Evolutionary conservation across 2,888 invertebrate species (phyloP).

Genomic region (Aphrophora alni): DNA sequence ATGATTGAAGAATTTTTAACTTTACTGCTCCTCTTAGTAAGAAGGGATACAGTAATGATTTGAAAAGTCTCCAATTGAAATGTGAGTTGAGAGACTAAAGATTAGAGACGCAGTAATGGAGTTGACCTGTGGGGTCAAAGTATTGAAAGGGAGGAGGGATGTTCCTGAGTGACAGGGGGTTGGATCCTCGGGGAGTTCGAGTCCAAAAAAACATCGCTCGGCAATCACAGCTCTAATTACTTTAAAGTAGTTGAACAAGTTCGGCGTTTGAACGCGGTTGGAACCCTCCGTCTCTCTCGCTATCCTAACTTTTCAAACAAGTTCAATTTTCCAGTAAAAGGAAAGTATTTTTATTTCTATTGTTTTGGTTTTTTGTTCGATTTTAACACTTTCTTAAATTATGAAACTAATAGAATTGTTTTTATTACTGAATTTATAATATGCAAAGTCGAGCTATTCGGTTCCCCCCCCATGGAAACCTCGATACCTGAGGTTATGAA

Average conservation of each 20-base stretch:
- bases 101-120: slow-evolving; percentile 1
- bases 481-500: no score
- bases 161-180: slow-evolving; percentile 1
- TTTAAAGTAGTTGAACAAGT: slow-evolving; percentile 32
- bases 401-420: no score
- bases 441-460: no score
- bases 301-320: not conserved
- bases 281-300: not conserved
- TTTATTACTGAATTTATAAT: no score
- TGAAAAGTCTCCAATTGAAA: not conserved
- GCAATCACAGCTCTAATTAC: slow-evolving; percentile 36
- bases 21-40: no score
- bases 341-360: not conserved
- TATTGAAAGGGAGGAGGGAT: not conserved
- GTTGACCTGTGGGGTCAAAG: slow-evolving; percentile 9
- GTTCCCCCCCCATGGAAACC: no score
- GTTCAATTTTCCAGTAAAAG: not conserved
- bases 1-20: no score
- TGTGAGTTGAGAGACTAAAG: not conserved
- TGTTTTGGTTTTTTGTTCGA: no score
- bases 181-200: not conserved
- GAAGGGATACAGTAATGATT: not conserved
- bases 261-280: slow-evolving; percentile 1
- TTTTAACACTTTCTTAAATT: no score
- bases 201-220: slow-evolving; percentile 24